These are phyloP conservation scores for Myrmecobius fasciatus DNA, from an alignment of 2,113 vertebrate genomes.

Conservation along the genomic window DNA sequence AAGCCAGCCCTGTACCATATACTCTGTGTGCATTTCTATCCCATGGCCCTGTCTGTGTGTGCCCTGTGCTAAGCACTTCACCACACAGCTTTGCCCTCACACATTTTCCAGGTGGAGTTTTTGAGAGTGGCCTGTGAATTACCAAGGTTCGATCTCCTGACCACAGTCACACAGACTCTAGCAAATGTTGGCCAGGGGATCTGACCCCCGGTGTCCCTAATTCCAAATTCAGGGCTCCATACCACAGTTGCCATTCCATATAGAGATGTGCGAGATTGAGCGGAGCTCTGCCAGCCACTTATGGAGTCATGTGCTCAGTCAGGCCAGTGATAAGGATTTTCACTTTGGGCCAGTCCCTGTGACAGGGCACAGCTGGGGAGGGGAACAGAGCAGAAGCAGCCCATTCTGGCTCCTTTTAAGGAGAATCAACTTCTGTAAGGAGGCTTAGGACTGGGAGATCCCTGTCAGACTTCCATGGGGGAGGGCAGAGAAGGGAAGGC, in stretches of 20 bases:
- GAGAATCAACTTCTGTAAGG: not conserved
- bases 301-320: not conserved
- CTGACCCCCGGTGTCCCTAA: not conserved
- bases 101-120: not conserved
- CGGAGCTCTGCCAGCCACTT: not conserved
- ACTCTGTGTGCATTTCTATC: no score
- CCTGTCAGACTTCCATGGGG: not conserved
- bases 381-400: not conserved
- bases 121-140: not conserved
- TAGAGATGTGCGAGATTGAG: not conserved
- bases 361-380: not conserved
- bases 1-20: not conserved
- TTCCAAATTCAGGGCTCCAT: not conserved
- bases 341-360: not conserved
- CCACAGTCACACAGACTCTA: not conserved
- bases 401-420: not conserved
- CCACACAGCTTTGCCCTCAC: not conserved
- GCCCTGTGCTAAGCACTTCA: not conserved
- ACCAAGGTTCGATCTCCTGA: not conserved
- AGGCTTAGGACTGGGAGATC: not conserved
- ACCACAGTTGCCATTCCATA: not conserved
- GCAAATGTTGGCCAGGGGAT: not conserved
- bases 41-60: no score
- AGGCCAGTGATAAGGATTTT: not conserved
- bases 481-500: not conserved